phyloP scores from a whole-genome alignment of 2,797 vertebrate genomes.

The Triplophysa yarkandensis region DNA sequence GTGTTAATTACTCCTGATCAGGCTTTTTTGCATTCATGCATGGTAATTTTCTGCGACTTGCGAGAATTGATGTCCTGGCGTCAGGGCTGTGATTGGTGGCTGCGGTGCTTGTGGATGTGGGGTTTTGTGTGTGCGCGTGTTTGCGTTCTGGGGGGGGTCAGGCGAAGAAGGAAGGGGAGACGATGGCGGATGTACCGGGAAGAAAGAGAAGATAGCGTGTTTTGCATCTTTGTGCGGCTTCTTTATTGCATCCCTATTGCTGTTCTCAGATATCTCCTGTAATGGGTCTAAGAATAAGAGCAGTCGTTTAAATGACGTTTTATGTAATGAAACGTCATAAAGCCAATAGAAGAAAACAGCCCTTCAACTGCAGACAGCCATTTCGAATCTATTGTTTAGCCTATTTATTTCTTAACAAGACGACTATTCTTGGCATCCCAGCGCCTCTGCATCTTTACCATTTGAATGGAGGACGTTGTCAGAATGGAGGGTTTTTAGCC shows the following conservation, averaged over 20 bases:
- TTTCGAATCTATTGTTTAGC: slow-evolving; percentile 68
- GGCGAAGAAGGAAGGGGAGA: slow-evolving; percentile 35
- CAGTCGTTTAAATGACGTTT: slow-evolving; percentile 61
- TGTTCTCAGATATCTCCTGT: slow-evolving; percentile 59
- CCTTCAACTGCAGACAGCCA: slow-evolving; percentile 60
- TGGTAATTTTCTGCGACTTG: slow-evolving; percentile 99
- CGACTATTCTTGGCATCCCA: slow-evolving; percentile 50
- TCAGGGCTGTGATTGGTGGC: slow-evolving; percentile 78
- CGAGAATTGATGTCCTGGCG: slow-evolving; percentile 99
- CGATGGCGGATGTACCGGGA: slow-evolving; percentile 49
- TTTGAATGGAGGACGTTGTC: slow-evolving; percentile 32
- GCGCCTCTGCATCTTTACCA: slow-evolving; percentile 9
- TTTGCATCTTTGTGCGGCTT: slow-evolving; percentile 55
- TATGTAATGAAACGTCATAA: slow-evolving; percentile 54
- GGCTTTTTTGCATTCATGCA: slow-evolving; percentile 99
- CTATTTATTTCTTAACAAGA: slow-evolving; percentile 63
- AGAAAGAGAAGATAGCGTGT: slow-evolving; percentile 54
- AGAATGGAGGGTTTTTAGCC: slow-evolving; percentile 23
- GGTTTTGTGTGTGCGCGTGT: slow-evolving; percentile 49
- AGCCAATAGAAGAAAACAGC: slow-evolving; percentile 36
- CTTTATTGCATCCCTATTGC: slow-evolving; percentile 57
- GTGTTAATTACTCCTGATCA: slow-evolving; percentile 99
- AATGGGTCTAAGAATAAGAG: slow-evolving; percentile 62
- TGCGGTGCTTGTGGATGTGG: slow-evolving; percentile 64
- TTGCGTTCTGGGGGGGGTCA: slow-evolving; percentile 50